Conservation (phyloP, 2,797 vertebrate species). For the Emydoidea blandingii region DNA sequence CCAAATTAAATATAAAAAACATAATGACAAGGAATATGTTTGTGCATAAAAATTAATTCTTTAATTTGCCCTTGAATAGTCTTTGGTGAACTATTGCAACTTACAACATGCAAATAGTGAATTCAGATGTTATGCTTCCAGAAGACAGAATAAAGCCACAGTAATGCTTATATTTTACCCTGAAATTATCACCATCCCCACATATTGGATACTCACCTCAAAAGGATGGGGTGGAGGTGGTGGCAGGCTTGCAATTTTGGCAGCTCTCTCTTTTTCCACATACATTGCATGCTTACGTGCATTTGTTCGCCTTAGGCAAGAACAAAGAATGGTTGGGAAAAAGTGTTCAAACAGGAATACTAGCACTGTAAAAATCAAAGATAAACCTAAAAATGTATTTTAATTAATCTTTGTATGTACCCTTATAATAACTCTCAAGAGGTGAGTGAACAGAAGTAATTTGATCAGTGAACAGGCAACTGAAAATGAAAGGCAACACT, state of each 20-base stretch:
- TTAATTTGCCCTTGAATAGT: neutral
- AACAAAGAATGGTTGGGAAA: neutral
- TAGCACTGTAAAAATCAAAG: neutral
- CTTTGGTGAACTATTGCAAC: neutral
- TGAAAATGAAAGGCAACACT: constrained; percentile 2
- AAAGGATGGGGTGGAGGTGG: constrained; percentile 83
- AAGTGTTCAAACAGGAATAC: neutral
- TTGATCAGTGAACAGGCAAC: neutral
- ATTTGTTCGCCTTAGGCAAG: constrained; percentile 78
- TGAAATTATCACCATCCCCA: neutral
- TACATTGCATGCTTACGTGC: constrained; percentile 88
- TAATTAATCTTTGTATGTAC: neutral
- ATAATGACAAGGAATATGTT: neutral
- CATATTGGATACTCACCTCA: constrained; percentile 79
- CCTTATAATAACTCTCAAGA: neutral
- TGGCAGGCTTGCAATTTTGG: constrained; percentile 89
- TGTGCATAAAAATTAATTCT: neutral
- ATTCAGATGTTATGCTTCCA: neutral
- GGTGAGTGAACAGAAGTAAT: neutral
- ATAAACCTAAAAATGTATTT: neutral
- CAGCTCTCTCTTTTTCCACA: constrained; percentile 89
- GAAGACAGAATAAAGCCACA: neutral
- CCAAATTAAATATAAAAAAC: neutral
- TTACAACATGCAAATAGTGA: neutral
- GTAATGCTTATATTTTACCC: fast-evolving